Evolutionary conservation across 2,888 invertebrate genomes (phyloP).

Genomic region (Philopedon plagiatum): DNA sequence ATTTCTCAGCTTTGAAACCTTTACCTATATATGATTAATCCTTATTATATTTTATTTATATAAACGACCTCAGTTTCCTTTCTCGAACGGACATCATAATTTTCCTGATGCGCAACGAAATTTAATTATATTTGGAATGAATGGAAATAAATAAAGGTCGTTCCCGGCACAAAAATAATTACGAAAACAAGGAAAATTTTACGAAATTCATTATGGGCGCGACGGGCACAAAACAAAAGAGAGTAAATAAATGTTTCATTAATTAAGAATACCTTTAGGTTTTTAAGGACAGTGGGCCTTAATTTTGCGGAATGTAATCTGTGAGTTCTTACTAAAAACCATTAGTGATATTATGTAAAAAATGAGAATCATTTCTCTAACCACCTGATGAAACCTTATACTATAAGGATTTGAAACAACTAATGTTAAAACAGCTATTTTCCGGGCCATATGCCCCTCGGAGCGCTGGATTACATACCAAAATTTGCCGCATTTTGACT

Average conservation of each 20-base stretch:
- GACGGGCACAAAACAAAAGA: background rate
- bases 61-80: background rate
- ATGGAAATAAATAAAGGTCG: constrained; percentile 39
- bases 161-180: constrained; percentile 23
- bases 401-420: no score
- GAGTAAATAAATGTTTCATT: constrained; percentile 18
- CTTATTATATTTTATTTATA: constrained; percentile 13
- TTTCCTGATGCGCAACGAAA: constrained; percentile 11
- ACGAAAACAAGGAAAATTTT: background rate
- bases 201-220: constrained; percentile 7
- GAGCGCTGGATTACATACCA: no score
- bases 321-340: background rate
- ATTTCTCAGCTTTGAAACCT: background rate
- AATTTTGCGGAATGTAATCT: constrained; percentile 1
- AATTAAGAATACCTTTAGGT: constrained; percentile 7
- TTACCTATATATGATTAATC: background rate
- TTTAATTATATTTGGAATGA: constrained; percentile 39
- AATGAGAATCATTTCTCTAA: no score
- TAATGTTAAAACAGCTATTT: no score
- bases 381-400: no score
- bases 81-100: background rate
- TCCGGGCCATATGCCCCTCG: no score
- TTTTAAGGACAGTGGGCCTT: background rate
- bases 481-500: no score
- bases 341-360: no score